Evolutionary conservation across 2,888 invertebrate genomes (phyloP).

Genomic region (Drosophila setosimentum): DNA sequence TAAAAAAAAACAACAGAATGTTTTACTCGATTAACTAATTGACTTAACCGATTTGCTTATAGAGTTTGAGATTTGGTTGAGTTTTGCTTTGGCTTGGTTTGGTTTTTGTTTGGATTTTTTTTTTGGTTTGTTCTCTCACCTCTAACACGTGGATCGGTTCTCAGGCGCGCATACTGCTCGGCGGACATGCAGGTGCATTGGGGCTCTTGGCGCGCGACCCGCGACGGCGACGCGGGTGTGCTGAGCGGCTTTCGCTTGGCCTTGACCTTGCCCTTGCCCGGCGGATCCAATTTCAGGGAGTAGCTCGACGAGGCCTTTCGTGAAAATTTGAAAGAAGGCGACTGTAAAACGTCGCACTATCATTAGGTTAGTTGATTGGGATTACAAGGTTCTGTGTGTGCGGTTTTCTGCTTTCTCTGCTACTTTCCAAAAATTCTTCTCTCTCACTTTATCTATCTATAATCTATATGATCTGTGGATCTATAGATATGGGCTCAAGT

Average conservation of each 20-base stretch:
- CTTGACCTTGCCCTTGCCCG: slow-evolving; percentile 94
- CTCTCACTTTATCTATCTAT: slow-evolving; percentile 16
- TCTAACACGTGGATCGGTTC: slow-evolving; percentile 86
- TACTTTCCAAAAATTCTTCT: slow-evolving; percentile 36
- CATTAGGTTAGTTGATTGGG: slow-evolving; percentile 86
- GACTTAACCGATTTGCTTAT: slow-evolving; percentile 39
- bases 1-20: slow-evolving; percentile 3
- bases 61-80: slow-evolving; percentile 18
- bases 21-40: slow-evolving; percentile 21
- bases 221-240: slow-evolving; percentile 96
- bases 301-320: slow-evolving; percentile 98
- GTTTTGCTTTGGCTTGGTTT: slow-evolving; percentile 21
- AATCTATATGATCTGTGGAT: slow-evolving; percentile 13
- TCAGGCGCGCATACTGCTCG: slow-evolving; percentile 94
- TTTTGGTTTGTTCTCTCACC: slow-evolving; percentile 74
- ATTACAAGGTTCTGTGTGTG: slow-evolving; percentile 86
- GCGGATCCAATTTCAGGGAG: slow-evolving; percentile 96
- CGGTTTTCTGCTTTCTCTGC: slow-evolving; percentile 76
- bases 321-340: slow-evolving; percentile 98
- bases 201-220: slow-evolving; percentile 89
- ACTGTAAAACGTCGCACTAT: slow-evolving; percentile 92
- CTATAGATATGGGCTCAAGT: slow-evolving; percentile 39
- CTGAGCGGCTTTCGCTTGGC: slow-evolving; percentile 96
- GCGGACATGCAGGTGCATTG: slow-evolving; percentile 98
- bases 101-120: slow-evolving; percentile 28